A percentile compares a stretch with the other conserved stretches of the same genome.
These are phyloP conservation scores for Sphinx pinastri DNA, from an alignment of 2,888 invertebrate genomes.

Conservation along the genomic window DNA sequence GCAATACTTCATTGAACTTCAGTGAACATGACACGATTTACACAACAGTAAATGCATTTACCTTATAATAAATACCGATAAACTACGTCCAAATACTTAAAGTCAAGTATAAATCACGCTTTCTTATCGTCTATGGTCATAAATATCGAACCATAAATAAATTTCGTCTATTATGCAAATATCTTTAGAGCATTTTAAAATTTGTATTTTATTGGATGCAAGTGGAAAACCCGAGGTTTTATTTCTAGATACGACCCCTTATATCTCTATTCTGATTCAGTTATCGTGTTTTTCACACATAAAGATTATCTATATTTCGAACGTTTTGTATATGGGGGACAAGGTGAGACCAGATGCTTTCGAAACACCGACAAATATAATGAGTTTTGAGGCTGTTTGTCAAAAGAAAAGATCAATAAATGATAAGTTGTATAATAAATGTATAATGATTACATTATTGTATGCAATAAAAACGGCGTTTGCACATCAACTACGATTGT, in stretches of 20 bases:
- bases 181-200: slow-evolving; percentile 52
- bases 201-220: slow-evolving; percentile 51
- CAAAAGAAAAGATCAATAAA: slow-evolving; percentile 47
- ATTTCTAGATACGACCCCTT: slow-evolving; percentile 42
- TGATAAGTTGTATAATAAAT: slow-evolving; percentile 49
- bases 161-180: slow-evolving; percentile 56
- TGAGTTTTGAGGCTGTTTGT: slow-evolving; percentile 44
- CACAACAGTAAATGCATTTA: slow-evolving; percentile 26
- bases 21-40: slow-evolving; percentile 11
- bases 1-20: slow-evolving; percentile 7
- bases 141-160: slow-evolving; percentile 52
- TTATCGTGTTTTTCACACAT: slow-evolving; percentile 32
- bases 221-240: slow-evolving; percentile 43
- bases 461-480: slow-evolving; percentile 49
- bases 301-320: slow-evolving; percentile 31
- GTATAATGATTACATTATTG: slow-evolving; percentile 53
- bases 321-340: slow-evolving; percentile 24
- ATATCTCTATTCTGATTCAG: slow-evolving; percentile 36
- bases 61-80: slow-evolving; percentile 50
- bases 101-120: slow-evolving; percentile 53
- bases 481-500: slow-evolving; percentile 47
- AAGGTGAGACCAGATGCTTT: slow-evolving; percentile 29
- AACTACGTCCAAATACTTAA: slow-evolving; percentile 47
- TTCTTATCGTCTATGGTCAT: slow-evolving; percentile 51
- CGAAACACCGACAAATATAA: slow-evolving; percentile 39